These are phyloP conservation scores for Alligator sinensis DNA, from an alignment of 2,113 vertebrate species.

Conservation along the genomic window DNA sequence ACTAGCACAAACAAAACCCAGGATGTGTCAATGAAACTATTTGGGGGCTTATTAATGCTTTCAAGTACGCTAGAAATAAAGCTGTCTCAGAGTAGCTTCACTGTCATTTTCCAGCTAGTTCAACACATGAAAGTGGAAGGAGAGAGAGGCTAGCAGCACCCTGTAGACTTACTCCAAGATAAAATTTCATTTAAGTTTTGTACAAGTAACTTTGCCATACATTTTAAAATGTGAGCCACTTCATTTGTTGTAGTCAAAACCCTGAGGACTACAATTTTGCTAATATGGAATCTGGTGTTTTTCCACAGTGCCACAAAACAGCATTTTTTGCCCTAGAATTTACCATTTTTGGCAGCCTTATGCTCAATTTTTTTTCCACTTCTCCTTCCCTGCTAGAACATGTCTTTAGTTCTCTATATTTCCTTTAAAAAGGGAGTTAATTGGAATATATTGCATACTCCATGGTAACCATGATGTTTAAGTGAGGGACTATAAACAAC, in stretches of 20 bases:
- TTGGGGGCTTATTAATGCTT: too few species aligned
- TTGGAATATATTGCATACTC: not conserved
- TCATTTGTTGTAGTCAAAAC: not conserved
- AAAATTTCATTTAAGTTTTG: not conserved
- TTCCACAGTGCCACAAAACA: not conserved
- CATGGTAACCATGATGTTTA: not conserved
- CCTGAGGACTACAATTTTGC: not conserved
- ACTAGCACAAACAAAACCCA: too few species aligned
- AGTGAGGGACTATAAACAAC: not conserved
- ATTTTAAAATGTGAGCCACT: not conserved
- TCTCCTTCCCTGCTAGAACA: fast-evolving
- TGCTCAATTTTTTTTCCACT: not conserved
- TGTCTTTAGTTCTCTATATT: not conserved
- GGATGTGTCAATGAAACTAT: too few species aligned
- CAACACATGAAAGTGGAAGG: too few species aligned
- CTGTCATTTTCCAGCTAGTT: too few species aligned
- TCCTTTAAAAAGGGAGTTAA: not conserved
- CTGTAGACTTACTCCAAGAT: too few species aligned
- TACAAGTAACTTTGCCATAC: not conserved
- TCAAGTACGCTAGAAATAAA: too few species aligned
- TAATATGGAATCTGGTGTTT: not conserved
- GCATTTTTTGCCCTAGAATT: not conserved
- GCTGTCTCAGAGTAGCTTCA: too few species aligned
- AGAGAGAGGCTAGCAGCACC: too few species aligned
- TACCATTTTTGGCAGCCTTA: not conserved